phyloP scores from a whole-genome alignment of 2,113 vertebrate species.

The Stomatorhinus ivindoensis region DNA sequence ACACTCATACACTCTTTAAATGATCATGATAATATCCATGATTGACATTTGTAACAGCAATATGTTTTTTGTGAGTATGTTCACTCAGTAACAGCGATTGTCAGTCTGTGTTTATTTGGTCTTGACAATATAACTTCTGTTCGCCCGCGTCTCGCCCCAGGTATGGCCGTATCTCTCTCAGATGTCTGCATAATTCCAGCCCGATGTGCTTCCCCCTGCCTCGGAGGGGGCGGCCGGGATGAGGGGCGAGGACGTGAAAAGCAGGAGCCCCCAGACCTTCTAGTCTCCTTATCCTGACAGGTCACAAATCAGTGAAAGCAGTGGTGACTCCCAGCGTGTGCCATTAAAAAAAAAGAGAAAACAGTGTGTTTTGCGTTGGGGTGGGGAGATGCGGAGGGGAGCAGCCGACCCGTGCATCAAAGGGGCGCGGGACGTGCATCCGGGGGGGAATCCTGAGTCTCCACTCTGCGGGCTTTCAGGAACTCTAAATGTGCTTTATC shows the following conservation, averaged over 20 bases:
- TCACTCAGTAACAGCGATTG: not conserved
- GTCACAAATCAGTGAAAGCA: slow-evolving; percentile 24
- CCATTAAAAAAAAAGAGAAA: slow-evolving; percentile 30
- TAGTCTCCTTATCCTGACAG: not conserved
- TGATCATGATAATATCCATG: not conserved
- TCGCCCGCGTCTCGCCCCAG: not conserved
- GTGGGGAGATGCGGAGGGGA: slow-evolving; percentile 32
- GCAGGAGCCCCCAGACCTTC: not conserved
- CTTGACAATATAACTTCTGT: not conserved
- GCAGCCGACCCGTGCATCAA: slow-evolving; percentile 45
- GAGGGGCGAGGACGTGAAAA: not conserved
- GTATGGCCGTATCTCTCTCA: not conserved
- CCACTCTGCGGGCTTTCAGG: slow-evolving; percentile 36
- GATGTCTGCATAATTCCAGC: not conserved
- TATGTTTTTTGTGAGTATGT: not conserved
- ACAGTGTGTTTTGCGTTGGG: slow-evolving; percentile 43
- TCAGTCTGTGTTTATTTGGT: not conserved
- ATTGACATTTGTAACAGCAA: not conserved
- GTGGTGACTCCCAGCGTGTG: slow-evolving; percentile 24
- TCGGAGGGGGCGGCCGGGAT: not conserved
- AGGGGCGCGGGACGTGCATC: slow-evolving; percentile 23
- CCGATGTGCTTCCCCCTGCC: not conserved
- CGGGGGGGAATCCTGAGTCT: slow-evolving; percentile 32
- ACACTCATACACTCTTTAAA: not conserved
- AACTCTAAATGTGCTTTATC: slow-evolving; percentile 27